phyloP scores from a whole-genome alignment of 2,113 vertebrate genomes.

The Alouatta palliata region DNA sequence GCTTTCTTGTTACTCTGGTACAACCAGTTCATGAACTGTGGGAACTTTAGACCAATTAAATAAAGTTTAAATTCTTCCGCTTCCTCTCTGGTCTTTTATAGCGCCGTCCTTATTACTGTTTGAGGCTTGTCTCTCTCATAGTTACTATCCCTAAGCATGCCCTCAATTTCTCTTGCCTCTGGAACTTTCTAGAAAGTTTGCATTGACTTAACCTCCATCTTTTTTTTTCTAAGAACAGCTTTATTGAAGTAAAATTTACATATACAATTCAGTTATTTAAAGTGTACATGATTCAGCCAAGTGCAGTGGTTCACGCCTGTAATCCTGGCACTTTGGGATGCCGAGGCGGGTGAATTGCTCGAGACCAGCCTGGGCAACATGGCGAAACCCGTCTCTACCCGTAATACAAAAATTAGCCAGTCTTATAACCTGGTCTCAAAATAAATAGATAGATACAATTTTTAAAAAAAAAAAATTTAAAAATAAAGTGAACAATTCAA shows the following conservation, averaged over 20 bases:
- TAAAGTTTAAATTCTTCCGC: not conserved
- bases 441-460: no score
- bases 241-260: not conserved
- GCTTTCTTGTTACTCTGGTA: not conserved
- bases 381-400: no score
- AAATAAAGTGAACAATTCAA: not conserved
- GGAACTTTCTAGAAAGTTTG: not conserved
- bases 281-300: not conserved
- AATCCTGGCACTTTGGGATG: no score
- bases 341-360: no score
- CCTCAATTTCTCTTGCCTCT: not conserved
- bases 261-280: not conserved
- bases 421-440: no score
- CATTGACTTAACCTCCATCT: not conserved
- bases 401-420: no score
- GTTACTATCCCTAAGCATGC: not conserved
- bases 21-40: not conserved
- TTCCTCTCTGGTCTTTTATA: not conserved
- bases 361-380: no score
- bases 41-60: not conserved
- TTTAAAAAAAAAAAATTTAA: no score
- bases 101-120: not conserved
- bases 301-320: no score
- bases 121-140: constrained; percentile 10
- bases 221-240: not conserved